Conservation (phyloP, 2,113 vertebrate species). For the Strigops habroptila region DNA sequence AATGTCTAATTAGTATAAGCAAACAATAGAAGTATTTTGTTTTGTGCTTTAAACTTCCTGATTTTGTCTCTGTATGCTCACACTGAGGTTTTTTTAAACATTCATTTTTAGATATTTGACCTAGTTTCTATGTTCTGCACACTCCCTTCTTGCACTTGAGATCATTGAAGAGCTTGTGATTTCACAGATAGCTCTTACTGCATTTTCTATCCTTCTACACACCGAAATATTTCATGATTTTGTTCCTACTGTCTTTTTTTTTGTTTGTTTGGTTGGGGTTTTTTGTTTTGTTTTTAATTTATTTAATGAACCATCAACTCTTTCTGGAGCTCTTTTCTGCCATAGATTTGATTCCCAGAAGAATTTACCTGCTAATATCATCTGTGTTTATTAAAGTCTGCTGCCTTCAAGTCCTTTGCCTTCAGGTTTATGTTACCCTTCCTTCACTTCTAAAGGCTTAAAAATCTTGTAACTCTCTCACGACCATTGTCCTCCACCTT, state of each 20-base stretch:
- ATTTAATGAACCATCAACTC: background rate
- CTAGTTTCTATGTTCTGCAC: conserved; percentile 30
- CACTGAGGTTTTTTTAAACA: background rate
- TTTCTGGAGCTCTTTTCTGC: background rate
- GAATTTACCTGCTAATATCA: background rate
- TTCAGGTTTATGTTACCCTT: background rate
- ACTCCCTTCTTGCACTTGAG: conserved; percentile 21
- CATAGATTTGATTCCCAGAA: background rate
- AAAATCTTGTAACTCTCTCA: background rate
- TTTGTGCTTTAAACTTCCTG: conserved; percentile 6
- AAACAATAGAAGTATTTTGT: conserved; percentile 30
- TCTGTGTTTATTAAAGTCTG: background rate
- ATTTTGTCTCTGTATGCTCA: background rate
- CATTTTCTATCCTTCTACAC: background rate
- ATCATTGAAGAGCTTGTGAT: conserved; percentile 33
- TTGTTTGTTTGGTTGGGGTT: background rate
- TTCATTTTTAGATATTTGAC: conserved; percentile 62
- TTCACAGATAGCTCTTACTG: background rate
- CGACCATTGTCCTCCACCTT: background rate
- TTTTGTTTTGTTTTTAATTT: background rate
- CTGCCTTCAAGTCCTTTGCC: background rate
- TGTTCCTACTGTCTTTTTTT: background rate
- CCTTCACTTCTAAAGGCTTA: background rate
- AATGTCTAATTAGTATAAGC: conserved; percentile 12
- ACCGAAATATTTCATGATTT: background rate